Evolutionary conservation across 1,140 invertebrate genomes (phyloP), one percentile per base, ranked within the genome.

Genomic region (Micrasema longulum): DNA sequence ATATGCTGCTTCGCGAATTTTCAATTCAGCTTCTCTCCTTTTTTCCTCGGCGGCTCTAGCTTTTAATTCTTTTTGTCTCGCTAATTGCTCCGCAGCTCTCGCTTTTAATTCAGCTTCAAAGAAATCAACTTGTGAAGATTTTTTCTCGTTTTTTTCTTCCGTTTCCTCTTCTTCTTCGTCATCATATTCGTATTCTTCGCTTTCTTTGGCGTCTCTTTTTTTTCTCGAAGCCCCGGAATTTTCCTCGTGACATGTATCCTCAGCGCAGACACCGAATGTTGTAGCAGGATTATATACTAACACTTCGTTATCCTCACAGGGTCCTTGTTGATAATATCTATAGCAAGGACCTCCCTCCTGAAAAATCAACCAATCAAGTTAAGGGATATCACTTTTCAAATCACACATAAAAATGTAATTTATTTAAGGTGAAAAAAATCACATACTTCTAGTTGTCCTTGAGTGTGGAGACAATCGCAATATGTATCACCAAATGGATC

Each of bases 341-440:
- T 31, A n/a, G 7, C 60, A 64, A 16, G 43, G 12, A n/a, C 5
- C 60, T 22, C 60, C 43, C 45, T 45, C 60, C 60, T 64, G 43
- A 16, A 48, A 64, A 45, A 16, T 22, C 36, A 38, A 38, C 36
- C 12, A 38, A 38, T 5, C 5, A 38, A 38, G 36, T 5, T 12
- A 38, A 38, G 12, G 12, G 12, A 38, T 12, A 5, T 38, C 36
- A 5, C 5, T 12, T 38, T 38, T 5, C 5, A 12, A 38, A 38
- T 5, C 12, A 5, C 36, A 38, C 36, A 7, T 38, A 7, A 38
- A 38, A 5, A 38, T 38, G 36, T 38, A 38, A 38, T 12, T 38
- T 38, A 38, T 7, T 38, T 5, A 12, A 7, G 36, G 5, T 38
- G 5, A 38, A 5, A 38, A 38, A 38, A 12, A 7, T 38, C 20